phyloP scores from a whole-genome alignment of 1,140 invertebrate genomes.

The Pararge aegeria region DNA sequence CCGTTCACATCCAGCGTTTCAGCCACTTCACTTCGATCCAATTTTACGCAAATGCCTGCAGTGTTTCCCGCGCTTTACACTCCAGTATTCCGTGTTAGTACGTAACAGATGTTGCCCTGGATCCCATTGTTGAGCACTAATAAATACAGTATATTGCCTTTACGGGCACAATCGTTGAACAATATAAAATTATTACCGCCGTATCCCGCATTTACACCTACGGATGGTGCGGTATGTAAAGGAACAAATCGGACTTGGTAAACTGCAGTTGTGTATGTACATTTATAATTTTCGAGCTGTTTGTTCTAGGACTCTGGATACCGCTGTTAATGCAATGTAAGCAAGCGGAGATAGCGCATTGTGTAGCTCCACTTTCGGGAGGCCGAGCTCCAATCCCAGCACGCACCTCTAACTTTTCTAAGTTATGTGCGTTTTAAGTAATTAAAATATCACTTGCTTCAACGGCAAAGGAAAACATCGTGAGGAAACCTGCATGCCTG shows the following conservation, averaged over 20 bases:
- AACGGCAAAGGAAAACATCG: too few relatives aligned
- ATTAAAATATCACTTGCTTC: too few relatives aligned
- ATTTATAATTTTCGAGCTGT: neutral
- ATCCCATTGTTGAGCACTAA: conserved; percentile 27
- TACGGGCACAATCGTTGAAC: conserved; percentile 16
- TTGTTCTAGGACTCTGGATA: neutral
- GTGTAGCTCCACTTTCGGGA: too few relatives aligned
- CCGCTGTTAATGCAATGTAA: too few relatives aligned
- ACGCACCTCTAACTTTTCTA: too few relatives aligned
- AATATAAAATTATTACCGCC: conserved; percentile 33
- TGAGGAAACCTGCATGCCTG: too few relatives aligned
- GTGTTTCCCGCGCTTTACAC: neutral
- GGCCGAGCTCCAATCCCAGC: too few relatives aligned
- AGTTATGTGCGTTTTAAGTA: too few relatives aligned
- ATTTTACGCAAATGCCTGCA: neutral
- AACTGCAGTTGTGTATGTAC: neutral
- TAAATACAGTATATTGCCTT: conserved; percentile 29
- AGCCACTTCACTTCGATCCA: neutral
- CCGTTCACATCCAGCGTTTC: neutral
- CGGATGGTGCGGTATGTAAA: conserved; percentile 6
- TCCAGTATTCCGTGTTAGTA: conserved; percentile 4
- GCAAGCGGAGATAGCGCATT: too few relatives aligned
- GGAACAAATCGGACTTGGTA: conserved; percentile 10
- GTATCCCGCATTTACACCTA: conserved; percentile 19
- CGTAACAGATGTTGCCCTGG: conserved; percentile 8